Percentiles rank a stretch among this genome's conserved stretches.
Evolutionary conservation across 2,113 vertebrate species (phyloP).

Genomic region (Tetraodon nigroviridis): DNA sequence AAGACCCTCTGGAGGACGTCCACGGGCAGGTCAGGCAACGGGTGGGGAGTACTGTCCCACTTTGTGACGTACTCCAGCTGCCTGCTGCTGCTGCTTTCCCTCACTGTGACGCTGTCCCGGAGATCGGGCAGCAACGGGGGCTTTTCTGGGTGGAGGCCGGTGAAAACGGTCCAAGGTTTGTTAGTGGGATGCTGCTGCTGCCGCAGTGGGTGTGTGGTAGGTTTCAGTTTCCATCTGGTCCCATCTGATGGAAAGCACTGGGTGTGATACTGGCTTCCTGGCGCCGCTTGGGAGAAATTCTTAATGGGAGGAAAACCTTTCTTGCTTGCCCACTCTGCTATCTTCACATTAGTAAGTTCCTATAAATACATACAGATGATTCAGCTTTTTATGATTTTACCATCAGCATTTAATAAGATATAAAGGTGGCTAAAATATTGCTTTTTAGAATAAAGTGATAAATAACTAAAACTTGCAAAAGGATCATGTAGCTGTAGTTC

Average conservation of each 20-base stretch:
- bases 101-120: conserved; percentile 31
- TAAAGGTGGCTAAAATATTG: no score
- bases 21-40: conserved; percentile 48
- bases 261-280: conserved; percentile 38
- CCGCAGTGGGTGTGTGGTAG: neutral
- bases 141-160: conserved; percentile 28
- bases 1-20: conserved; percentile 56
- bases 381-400: neutral
- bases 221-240: neutral
- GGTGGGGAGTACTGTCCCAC: conserved; percentile 33
- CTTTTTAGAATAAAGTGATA: no score
- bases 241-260: conserved; percentile 29
- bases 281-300: conserved; percentile 4
- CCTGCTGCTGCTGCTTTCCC: conserved; percentile 5
- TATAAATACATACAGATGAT: conserved; percentile 10
- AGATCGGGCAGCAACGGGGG: conserved; percentile 39
- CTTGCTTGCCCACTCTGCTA: conserved; percentile 46
- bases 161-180: conserved; percentile 43
- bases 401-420: no score
- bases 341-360: conserved; percentile 28
- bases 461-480: no score
- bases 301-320: conserved; percentile 46
- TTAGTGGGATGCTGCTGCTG: neutral
- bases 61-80: conserved; percentile 30
- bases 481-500: neutral